phyloP scores from a whole-genome alignment of 1,140 invertebrate genomes.

The Agraylea sexmaculata region DNA sequence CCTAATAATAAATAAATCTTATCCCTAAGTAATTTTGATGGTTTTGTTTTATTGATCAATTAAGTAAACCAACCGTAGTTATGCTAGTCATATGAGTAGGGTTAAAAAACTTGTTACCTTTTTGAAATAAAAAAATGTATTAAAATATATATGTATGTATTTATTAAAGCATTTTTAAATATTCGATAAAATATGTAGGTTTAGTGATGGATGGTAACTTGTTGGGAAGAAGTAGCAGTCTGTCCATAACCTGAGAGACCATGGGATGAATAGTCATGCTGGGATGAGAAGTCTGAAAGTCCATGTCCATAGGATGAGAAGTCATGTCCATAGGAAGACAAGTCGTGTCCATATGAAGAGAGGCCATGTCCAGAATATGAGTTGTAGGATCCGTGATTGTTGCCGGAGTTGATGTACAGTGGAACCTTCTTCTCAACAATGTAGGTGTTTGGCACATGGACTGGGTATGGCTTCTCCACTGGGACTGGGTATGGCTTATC shows the following conservation, averaged over 20 bases:
- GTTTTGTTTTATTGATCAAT: no score
- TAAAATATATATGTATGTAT: no score
- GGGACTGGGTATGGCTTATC: conserved; percentile 20
- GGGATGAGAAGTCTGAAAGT: conserved; percentile 5
- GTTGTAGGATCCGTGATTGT: conserved; percentile 6
- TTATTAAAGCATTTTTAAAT: no score
- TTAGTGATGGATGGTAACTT: conserved; percentile 1
- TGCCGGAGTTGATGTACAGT: conserved; percentile 12
- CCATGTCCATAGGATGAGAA: not conserved
- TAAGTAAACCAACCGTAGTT: no score
- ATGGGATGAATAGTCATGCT: conserved; percentile 7
- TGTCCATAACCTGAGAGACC: conserved; percentile 7
- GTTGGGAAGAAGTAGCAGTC: conserved; percentile 4
- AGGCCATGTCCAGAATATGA: no score
- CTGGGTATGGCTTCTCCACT: conserved; percentile 14
- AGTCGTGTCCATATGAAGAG: not conserved
- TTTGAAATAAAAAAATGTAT: no score
- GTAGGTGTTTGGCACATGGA: conserved; percentile 15
- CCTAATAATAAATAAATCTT: no score
- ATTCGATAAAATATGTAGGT: no score
- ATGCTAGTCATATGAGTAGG: no score
- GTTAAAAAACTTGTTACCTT: no score
- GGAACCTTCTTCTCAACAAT: conserved; percentile 19
- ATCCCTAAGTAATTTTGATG: no score
- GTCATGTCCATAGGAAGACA: not conserved